Percentiles rank a stretch among this genome's conserved stretches.
These are phyloP conservation scores for Neocloeon triangulifer DNA, from an alignment of 1,140 invertebrate genomes.

Conservation along the genomic window DNA sequence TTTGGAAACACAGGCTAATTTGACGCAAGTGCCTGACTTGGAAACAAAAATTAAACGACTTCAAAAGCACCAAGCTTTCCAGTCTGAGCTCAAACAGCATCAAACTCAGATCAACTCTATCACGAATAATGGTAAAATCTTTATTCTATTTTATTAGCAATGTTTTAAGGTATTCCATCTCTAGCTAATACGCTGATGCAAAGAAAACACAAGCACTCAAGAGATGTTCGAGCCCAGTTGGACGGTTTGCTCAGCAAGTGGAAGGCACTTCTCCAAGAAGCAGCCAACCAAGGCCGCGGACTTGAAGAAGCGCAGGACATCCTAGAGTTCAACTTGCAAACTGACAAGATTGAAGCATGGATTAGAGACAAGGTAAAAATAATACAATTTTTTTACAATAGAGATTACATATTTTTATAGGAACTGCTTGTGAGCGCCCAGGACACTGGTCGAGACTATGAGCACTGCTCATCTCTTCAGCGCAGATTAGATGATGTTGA, in stretches of 20 bases:
- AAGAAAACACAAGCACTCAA: constrained; percentile 41
- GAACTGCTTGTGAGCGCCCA: constrained; percentile 88
- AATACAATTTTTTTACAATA: not conserved
- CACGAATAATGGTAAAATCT: constrained; percentile 26
- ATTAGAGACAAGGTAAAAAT: constrained; percentile 58
- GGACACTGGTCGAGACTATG: constrained; percentile 82
- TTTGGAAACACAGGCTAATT: too few relatives aligned
- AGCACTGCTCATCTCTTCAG: constrained; percentile 79
- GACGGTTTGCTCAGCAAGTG: constrained; percentile 48
- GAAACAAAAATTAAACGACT: constrained; percentile 85
- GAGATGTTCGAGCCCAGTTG: constrained; percentile 50
- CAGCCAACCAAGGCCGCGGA: constrained; percentile 57
- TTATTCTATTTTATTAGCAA: constrained; percentile 3
- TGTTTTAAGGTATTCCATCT: not conserved
- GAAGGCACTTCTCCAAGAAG: constrained; percentile 56
- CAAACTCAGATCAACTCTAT: constrained; percentile 67
- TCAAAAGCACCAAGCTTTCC: constrained; percentile 96
- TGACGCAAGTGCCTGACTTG: constrained; percentile 43
- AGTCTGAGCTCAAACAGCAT: constrained; percentile 83
- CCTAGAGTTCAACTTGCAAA: constrained; percentile 87
- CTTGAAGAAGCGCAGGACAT: constrained; percentile 94
- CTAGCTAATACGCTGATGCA: constrained; percentile 35
- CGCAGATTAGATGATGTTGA: constrained; percentile 73
- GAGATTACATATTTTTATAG: constrained; percentile 12
- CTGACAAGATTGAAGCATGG: constrained; percentile 90